Evolutionary conservation across 1,140 invertebrate genomes (phyloP).

Genomic region (Hyles euphorbiae): DNA sequence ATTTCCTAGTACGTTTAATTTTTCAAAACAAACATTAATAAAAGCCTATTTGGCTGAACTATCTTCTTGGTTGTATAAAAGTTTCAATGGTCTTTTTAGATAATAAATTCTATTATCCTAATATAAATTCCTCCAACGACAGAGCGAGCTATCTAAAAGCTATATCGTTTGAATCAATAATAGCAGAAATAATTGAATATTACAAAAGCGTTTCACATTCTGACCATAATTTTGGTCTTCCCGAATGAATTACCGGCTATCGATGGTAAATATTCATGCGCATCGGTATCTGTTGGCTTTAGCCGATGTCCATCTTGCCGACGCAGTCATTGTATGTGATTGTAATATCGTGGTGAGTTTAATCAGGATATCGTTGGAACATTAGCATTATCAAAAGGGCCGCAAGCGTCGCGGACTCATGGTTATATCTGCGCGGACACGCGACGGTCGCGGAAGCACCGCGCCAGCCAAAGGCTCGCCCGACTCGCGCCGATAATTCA

Average conservation of each 20-base stretch:
- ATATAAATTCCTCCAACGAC: no score
- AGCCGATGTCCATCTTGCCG: constrained; percentile 50
- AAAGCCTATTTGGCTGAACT: no score
- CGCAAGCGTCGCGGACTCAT: constrained; percentile 42
- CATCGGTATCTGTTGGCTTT: constrained; percentile 36
- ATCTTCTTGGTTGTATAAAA: no score
- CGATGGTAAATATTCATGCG: constrained; percentile 36
- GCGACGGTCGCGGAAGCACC: constrained; percentile 61
- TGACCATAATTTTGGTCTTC: constrained; percentile 33
- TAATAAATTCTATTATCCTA: no score
- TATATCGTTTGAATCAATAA: no score
- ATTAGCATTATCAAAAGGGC: constrained; percentile 69
- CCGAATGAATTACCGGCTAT: constrained; percentile 23
- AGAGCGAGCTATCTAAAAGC: no score
- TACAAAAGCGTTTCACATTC: constrained; percentile 3
- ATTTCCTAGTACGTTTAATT: no score
- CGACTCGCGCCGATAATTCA: constrained; percentile 56
- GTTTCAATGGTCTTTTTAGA: no score
- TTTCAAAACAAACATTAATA: no score
- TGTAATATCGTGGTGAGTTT: constrained; percentile 45
- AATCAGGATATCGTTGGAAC: constrained; percentile 53
- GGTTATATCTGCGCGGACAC: constrained; percentile 58
- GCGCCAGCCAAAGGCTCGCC: constrained; percentile 48
- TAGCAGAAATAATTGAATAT: no score
- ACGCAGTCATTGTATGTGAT: constrained; percentile 61